phyloP scores from a whole-genome alignment of 2,113 vertebrate genomes.

The Peromyscus polionotus region DNA sequence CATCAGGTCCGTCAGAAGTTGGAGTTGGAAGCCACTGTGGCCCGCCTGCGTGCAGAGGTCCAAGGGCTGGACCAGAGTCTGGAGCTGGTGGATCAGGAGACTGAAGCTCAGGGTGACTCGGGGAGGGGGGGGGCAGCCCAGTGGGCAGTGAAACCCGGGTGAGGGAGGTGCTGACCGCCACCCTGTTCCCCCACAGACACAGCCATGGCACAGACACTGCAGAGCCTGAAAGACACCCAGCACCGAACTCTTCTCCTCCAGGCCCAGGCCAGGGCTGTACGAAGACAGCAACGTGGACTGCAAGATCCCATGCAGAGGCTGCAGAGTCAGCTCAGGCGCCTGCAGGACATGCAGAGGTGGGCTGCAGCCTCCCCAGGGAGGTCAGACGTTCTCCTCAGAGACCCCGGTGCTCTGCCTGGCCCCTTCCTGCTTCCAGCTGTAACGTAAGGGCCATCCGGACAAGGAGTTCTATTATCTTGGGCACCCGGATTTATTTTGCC shows the following conservation, averaged over 20 bases:
- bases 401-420: neutral
- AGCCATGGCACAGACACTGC: conserved; percentile 58
- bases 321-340: conserved; percentile 65
- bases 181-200: conserved; percentile 53
- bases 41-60: conserved; percentile 88
- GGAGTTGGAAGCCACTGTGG: conserved; percentile 87
- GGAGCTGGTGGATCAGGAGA: conserved; percentile 87
- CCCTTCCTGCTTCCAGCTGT: neutral
- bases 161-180: neutral
- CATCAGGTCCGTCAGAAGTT: conserved; percentile 77
- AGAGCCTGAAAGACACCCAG: conserved; percentile 71
- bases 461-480: conserved; percentile 31
- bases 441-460: neutral
- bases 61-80: conserved; percentile 90
- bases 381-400: neutral
- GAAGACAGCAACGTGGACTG: conserved; percentile 64
- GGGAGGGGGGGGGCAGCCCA: neutral
- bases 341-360: conserved; percentile 81
- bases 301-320: conserved; percentile 56
- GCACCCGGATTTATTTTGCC: neutral
- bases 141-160: neutral
- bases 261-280: conserved; percentile 70
- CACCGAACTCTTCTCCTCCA: conserved; percentile 76
- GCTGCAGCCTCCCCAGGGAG: neutral
- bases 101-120: conserved; percentile 88